Evolutionary conservation across 2,888 invertebrate species (phyloP), one percentile per base, ranked within the genome.

Genomic region (Lithophane leautieri): DNA sequence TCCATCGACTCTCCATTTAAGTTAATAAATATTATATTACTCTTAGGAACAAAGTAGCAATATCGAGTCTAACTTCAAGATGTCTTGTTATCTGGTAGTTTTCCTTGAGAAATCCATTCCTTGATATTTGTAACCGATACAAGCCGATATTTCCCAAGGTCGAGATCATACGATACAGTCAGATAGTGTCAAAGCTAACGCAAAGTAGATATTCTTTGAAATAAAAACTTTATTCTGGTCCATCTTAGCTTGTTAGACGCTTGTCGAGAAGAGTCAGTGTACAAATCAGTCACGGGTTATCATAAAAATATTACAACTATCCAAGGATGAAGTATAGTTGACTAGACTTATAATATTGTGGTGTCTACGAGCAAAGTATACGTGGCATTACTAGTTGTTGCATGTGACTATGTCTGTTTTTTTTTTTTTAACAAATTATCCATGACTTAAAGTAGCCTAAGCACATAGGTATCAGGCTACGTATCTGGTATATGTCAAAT

Each of bases 141-240:
- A 52, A 50, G n/a, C 44, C 50, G 50, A 76, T 66, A 54, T 54
- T 63, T 54, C 12, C 7, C 25, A 62, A 72, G 81, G 65, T 66
- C 34, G 42, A 50, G n/a, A 58, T 58, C 25, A 47, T 19, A 34
- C 19, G 12, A 79, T 14, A 68, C 52, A 47, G 44, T 44, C n/a
- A 68, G 72, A 84, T 84, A 34, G 67, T 76, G 52, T 52, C 63
- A 84, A 76, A 76, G 69, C 50, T 28, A 16, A 22, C 22, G 25
- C 52, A 34, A 68, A 70, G 14, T 52, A 34, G 47, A 34, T 28
- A 28, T 68, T 63, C 56, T 76, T 76, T 56, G 67, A 70, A 63
- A 70, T 63, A 63, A 56, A 68, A 52, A 47, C 25, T 68, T 50
- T 25, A 11, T 44, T 52, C 28, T 42, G 16, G 66, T 65, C 14